Base-by-base conservation (phyloP, 2,888 invertebrate species). In the Gymnoscelis rufifasciata region DNA sequence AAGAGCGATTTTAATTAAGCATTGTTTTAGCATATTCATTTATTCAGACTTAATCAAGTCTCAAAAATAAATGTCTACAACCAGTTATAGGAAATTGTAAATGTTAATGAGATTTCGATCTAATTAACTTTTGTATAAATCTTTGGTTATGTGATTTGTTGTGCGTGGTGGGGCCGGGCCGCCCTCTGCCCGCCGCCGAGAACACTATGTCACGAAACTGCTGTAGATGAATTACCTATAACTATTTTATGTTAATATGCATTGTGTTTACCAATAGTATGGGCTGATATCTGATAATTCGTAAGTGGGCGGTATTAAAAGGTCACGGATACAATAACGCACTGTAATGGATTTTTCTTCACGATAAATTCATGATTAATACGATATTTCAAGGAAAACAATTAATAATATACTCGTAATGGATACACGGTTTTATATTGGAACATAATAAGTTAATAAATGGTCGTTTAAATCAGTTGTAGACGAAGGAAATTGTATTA, bases 1-100 rank as follows among this genome's bases (percentile, higher is more conserved):
- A 67, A 65, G 50, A 43, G 48, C 26, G 53, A 62, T 70, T 76
- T 78, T 78, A 77, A 78, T 78, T 77, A 78, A 75, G 71, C 74
- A 78, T 78, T 78, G 78, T 78, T 69, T 66, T 53, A 58, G 51
- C 59, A 59, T 57, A 59, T 60, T 55, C 40, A 49, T 50, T 35
- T 24, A 44, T 35, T 46, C 29, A 39, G 27, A 11, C 24, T 28
- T 45, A 50, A 38, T 45, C 36, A 43, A 50, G 36, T 27, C 29
- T 10, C 42, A 36, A 47, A 31, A 42, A 49, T 42, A 43, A 43
- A 45, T 50, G 30, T 43, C 43, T 40, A 30, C 43, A 23, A 29
- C 30, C 7, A 13, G 43, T 39, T 27, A 48, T 43, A 26, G 47
- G 47, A 38, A 19, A 30, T 24, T 28, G 26, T 10, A 31, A 14